Percentiles rank a stretch among this genome's conserved stretches.
These are phyloP conservation scores for Trilocha varians DNA, from an alignment of 2,888 invertebrate species.

Conservation along the genomic window DNA sequence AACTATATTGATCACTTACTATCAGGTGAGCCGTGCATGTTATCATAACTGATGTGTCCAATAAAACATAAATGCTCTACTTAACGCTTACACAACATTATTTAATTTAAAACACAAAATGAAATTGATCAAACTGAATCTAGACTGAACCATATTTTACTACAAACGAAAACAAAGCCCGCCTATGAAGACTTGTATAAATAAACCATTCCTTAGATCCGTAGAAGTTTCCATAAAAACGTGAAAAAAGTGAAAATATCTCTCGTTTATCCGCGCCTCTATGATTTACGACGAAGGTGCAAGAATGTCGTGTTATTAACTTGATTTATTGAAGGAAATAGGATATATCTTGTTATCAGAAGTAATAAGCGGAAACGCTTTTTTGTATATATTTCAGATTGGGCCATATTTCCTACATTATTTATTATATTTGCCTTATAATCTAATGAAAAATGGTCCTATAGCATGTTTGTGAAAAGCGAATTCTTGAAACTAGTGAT, in stretches of 20 bases:
- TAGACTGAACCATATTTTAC: constrained; percentile 7
- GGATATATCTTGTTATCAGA: not conserved
- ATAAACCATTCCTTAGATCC: constrained; percentile 56
- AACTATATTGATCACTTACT: too few relatives aligned
- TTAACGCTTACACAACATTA: too few relatives aligned
- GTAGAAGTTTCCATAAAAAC: constrained; percentile 51
- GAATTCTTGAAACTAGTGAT: too few relatives aligned
- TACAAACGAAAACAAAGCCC: constrained; percentile 33
- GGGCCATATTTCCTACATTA: not conserved
- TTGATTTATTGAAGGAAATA: constrained; percentile 28
- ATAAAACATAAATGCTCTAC: too few relatives aligned
- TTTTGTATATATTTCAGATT: not conserved
- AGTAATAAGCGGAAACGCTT: not conserved
- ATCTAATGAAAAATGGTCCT: too few relatives aligned
- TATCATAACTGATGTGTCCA: too few relatives aligned
- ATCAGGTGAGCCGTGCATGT: too few relatives aligned
- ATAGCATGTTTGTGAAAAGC: too few relatives aligned
- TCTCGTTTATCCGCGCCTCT: constrained; percentile 43
- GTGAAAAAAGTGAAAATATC: constrained; percentile 47
- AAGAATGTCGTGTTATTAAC: constrained; percentile 40
- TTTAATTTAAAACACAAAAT: too few relatives aligned
- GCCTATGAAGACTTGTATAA: constrained; percentile 60
- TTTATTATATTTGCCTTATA: too few relatives aligned
- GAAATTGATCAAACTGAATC: not conserved
- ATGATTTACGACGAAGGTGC: constrained; percentile 51